Conservation (phyloP, 2,888 invertebrate genomes). For the Embidobia sp. region DNA sequence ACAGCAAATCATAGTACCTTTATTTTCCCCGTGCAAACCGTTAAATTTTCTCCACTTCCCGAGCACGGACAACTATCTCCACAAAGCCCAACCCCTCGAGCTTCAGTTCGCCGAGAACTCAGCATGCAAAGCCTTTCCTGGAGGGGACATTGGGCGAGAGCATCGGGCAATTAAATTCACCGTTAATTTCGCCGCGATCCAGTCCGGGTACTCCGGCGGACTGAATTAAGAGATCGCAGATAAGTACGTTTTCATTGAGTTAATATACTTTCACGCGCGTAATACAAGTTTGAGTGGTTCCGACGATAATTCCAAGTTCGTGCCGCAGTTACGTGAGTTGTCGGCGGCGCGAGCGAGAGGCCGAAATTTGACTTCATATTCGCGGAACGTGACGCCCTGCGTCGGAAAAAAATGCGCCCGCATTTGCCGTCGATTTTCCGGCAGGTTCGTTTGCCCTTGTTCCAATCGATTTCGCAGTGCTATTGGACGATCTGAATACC, state of each 20-base stretch:
- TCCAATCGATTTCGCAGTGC: conserved; percentile 56
- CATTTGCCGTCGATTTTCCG: conserved; percentile 49
- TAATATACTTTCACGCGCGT: conserved; percentile 60
- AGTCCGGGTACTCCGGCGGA: conserved; percentile 14
- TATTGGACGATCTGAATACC: conserved; percentile 56
- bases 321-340: conserved; percentile 55
- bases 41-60: no score
- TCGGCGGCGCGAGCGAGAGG: conserved; percentile 3
- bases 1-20: no score
- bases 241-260: conserved; percentile 62
- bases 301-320: conserved; percentile 61
- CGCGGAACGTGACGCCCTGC: conserved; percentile 32
- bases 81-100: no score
- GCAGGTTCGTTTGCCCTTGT: conserved; percentile 54
- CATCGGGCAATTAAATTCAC: conserved; percentile 49
- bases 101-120: no score
- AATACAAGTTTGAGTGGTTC: conserved; percentile 63
- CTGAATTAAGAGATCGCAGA: conserved; percentile 60
- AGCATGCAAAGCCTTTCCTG: no score
- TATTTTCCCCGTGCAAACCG: no score
- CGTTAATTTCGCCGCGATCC: conserved; percentile 51
- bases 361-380: no score
- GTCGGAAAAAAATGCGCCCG: conserved; percentile 53
- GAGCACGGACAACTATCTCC: no score
- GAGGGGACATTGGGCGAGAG: not conserved